Base-by-base conservation (phyloP, 2,797 vertebrate genomes). In the Trachurus trachurus region DNA sequence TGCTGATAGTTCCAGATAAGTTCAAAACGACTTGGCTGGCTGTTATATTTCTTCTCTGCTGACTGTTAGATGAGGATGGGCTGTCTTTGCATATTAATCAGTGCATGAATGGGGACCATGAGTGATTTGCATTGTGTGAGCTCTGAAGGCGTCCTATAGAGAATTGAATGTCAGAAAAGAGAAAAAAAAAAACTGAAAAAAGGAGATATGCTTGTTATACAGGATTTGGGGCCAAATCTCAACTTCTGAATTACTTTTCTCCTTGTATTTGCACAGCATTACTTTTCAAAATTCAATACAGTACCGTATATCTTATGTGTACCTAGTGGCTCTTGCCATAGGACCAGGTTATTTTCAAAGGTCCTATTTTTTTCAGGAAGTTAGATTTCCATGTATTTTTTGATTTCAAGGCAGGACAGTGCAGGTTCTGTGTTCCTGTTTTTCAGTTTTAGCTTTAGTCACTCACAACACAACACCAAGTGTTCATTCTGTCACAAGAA, bases 71-170 rank as follows among this genome's bases (percentile, higher is more conserved):
- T 94, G 90, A 94, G 94, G 91, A 89, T 88, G 93, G 92, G 83
- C 95, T 83, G 95, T 91, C 96, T 95, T 87, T 96, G 97, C 97
- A 98, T 98, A 93, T 97, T 98, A 97, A 98, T 98, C 95, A 96
- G 89, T 22, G 85, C 89, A 86, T 98, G 96, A 97, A 98, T 97
- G 89, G 96, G 87, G 88, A 91, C 94, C 91, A 75, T 83, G 93
- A 94, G 95, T 96, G 93, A 95, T 97, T 95, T 96, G 95, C 96
- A 96, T 97, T 97, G 97, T 97, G 95, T 84, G 61, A 92, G 93
- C 93, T 89, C 91, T 78, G 93, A 94, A 88, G 96, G 94, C 93
- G 85, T 93, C 94, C 94, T 93, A 90, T 94, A 91, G 95, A 93
- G 94, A 63, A 93, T 84, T 92, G 89, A 94, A 91, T 93, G 88